Evolutionary conservation across 1,140 invertebrate species (phyloP), one percentile per base, ranked within the genome.

Genomic region (Leptinotarsa texana): DNA sequence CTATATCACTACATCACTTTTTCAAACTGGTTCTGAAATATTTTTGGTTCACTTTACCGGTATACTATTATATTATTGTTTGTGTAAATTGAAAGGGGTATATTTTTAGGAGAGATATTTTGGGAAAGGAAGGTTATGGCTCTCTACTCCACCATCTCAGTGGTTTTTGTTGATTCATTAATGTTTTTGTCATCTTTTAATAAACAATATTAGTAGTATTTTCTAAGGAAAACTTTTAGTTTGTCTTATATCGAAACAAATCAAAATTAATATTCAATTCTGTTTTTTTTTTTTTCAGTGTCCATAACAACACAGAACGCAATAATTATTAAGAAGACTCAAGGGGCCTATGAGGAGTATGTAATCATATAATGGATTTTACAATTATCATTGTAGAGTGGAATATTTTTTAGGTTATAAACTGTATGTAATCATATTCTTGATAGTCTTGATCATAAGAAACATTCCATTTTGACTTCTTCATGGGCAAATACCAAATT

Each of bases 221-320:
- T 42, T 42, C 33, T 8, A 42, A 42, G 33, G 33, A 42, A 42
- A 42, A 42, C 1, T 42, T 42, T 11, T 3, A 42, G 33, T 13
- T n/a, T 57, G 51, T 6, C 4, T 5, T 57, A 13, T 57, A 0
- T 57, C 0, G 0, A 3, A 18, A 57, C 51, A 57, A 57, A 57
- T 57, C 4, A 6, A 17, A 18, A 57, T 15, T 57, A 18, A 57
- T 57, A n/a, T n/a, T 13, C 13, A 42, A 42, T 11, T 42, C 51
- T 73, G 75, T 70, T 79, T 79, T 80, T 77, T 78, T 76, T n/a
- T n/a, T n/a, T 85, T 85, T 42, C 80, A 85, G 84, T 80, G 84
- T 85, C 74, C 84, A 85, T 72, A 82, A 85, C 69, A 85, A 85
- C 73, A 57, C 83, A n/a, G 83, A 83, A 15, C 81, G 80, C 63